Percentiles rank a stretch among this genome's conserved stretches.
These are phyloP conservation scores for Synaphobranchus kaupii DNA, from an alignment of 2,797 vertebrate genomes.

Conservation along the genomic window DNA sequence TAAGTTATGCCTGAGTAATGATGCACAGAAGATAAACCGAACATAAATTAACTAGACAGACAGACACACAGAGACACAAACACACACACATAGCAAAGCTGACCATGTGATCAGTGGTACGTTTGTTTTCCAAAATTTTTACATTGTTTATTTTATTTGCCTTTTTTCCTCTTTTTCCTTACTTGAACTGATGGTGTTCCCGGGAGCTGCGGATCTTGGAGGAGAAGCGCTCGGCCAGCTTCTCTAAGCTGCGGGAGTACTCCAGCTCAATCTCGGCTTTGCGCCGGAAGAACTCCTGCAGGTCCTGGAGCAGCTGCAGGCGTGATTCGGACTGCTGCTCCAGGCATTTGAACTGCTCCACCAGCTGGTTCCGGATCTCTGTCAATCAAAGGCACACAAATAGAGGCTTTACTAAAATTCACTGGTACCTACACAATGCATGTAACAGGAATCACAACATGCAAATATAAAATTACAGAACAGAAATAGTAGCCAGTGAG, in stretches of 20 bases:
- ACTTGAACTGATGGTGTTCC: conserved; percentile 96
- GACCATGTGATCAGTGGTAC: not conserved
- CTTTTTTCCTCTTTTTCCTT: conserved; percentile 54
- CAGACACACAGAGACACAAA: too few species aligned
- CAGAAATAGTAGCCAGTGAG: not conserved
- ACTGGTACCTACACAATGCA: conserved; percentile 17
- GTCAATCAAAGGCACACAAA: conserved; percentile 45
- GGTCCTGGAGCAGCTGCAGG: conserved; percentile 94
- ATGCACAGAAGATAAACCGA: not conserved
- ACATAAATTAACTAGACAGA: not conserved
- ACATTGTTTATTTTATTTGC: not conserved
- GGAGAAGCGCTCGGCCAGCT: conserved; percentile 93
- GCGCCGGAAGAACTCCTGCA: conserved; percentile 97
- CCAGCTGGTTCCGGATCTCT: conserved; percentile 97
- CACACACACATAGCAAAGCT: not conserved
- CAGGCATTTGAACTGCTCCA: conserved; percentile 97
- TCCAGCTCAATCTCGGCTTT: conserved; percentile 97
- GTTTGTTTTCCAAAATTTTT: not conserved
- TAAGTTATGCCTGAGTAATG: not conserved
- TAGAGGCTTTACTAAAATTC: conserved; percentile 47
- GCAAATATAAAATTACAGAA: not conserved
- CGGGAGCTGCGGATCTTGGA: conserved; percentile 94
- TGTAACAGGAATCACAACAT: not conserved
- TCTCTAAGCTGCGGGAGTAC: conserved; percentile 94
- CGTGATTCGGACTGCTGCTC: conserved; percentile 97